Percentiles rank a stretch among this genome's conserved stretches.
Conservation (phyloP, 2,797 vertebrate species). For the Pantherophis vulpinus region DNA sequence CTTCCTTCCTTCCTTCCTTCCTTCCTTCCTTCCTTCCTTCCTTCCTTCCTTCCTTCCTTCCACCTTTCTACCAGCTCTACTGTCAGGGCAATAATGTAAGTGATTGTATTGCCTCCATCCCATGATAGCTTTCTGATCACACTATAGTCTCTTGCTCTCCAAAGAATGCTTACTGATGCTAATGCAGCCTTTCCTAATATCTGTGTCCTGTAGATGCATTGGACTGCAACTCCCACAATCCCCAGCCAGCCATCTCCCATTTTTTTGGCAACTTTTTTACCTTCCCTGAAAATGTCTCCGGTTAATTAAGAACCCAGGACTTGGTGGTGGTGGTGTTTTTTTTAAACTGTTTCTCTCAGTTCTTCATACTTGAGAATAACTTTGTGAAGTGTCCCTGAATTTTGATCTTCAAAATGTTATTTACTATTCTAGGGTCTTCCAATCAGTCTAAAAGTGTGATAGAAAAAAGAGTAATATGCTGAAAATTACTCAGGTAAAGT, state of each 20-base stretch:
- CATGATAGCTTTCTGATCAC: not conserved
- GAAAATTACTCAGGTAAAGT: not conserved
- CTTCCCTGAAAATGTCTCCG: not conserved
- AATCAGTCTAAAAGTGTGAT: not conserved
- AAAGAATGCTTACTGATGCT: not conserved
- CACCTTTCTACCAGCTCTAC: not conserved
- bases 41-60: not conserved
- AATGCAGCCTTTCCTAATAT: not conserved
- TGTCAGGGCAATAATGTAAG: slow-evolving; percentile 3
- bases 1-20: too few species aligned
- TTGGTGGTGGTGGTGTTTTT: not conserved
- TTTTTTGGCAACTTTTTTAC: not conserved
- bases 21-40: too few species aligned
- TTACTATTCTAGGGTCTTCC: not conserved
- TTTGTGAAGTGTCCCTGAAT: not conserved
- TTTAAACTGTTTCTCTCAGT: too few species aligned
- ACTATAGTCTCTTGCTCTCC: not conserved
- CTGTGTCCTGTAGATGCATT: not conserved
- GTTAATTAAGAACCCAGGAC: not conserved
- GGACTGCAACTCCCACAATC: not conserved
- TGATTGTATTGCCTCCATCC: not conserved
- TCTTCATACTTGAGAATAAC: not conserved
- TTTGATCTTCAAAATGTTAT: not conserved
- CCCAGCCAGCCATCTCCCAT: not conserved
- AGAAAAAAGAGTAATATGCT: not conserved